phyloP scores from a whole-genome alignment of 2,888 invertebrate genomes.

The Heliconius aoede region DNA sequence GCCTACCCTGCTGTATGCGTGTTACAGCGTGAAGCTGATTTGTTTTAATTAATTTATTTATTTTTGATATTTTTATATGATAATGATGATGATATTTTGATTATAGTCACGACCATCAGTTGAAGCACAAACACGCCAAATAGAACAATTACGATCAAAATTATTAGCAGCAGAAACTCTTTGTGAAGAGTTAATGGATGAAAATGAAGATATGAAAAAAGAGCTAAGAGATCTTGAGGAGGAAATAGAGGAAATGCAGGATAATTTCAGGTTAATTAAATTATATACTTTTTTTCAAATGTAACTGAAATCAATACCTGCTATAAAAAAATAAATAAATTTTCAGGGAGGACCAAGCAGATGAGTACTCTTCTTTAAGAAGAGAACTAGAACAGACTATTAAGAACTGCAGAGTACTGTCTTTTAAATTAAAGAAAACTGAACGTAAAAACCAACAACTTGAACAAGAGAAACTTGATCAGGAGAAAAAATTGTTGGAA shows the following conservation, averaged over 20 bases:
- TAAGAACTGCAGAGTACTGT: conserved; percentile 98
- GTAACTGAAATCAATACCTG: background rate
- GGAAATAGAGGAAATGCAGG: conserved; percentile 99
- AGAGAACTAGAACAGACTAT: conserved; percentile 98
- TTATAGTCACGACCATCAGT: conserved; percentile 79
- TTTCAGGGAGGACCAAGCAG: conserved; percentile 96
- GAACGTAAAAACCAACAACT: conserved; percentile 94
- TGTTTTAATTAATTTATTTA: too few species aligned
- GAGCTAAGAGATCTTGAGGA: conserved; percentile 96
- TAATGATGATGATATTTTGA: conserved; percentile 39
- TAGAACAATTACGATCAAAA: conserved; percentile 91
- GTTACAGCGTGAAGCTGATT: too few species aligned
- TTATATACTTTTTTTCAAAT: background rate
- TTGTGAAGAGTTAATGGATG: conserved; percentile 97
- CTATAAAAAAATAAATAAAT: conserved; percentile 1
- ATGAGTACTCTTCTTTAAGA: conserved; percentile 96
- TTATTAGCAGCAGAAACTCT: conserved; percentile 94
- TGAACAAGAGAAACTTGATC: conserved; percentile 92
- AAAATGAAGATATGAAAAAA: conserved; percentile 96
- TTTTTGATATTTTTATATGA: background rate
- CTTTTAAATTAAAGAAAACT: conserved; percentile 98
- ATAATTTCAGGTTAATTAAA: conserved; percentile 89
- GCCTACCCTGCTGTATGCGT: too few species aligned
- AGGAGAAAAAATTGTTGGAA: conserved; percentile 87
- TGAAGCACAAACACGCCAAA: conserved; percentile 83